A percentile compares a stretch with the other conserved stretches of the same genome.
phyloP scores from a whole-genome alignment of 2,113 vertebrate species.

The Eclectus roratus region DNA sequence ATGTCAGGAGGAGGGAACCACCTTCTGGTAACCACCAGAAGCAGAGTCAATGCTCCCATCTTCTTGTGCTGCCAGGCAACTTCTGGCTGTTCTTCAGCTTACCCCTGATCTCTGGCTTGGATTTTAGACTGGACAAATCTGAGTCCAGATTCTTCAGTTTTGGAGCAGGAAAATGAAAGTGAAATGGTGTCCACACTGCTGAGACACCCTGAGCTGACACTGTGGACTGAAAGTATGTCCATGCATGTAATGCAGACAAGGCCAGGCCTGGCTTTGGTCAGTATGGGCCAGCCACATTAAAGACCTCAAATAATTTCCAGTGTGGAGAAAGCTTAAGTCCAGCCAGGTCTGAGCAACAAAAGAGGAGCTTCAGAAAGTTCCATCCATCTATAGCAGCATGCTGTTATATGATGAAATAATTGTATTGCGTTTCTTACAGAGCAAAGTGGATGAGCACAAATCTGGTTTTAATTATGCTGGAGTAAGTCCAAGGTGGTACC shows the following conservation, averaged over 20 bases:
- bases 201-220: not conserved
- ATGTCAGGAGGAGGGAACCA: not conserved
- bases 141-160: not conserved
- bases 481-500: not conserved
- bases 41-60: not conserved
- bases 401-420: not conserved
- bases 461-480: not conserved
- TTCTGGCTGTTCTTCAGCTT: not conserved
- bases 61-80: not conserved
- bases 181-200: not conserved
- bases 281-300: not conserved
- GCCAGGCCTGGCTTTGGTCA: not conserved
- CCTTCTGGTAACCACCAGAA: not conserved
- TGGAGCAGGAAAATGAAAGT: not conserved
- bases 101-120: not conserved
- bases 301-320: not conserved
- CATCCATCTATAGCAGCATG: rapidly evolving
- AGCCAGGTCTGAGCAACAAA: not conserved
- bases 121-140: not conserved
- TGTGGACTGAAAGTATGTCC: not conserved
- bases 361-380: not conserved
- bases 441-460: not conserved
- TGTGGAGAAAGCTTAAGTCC: not conserved
- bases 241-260: not conserved
- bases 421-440: not conserved